Percentiles rank a stretch among this genome's conserved stretches.
Conservation (phyloP, 2,888 invertebrate species). For the Synanthedon andrenaeformis region DNA sequence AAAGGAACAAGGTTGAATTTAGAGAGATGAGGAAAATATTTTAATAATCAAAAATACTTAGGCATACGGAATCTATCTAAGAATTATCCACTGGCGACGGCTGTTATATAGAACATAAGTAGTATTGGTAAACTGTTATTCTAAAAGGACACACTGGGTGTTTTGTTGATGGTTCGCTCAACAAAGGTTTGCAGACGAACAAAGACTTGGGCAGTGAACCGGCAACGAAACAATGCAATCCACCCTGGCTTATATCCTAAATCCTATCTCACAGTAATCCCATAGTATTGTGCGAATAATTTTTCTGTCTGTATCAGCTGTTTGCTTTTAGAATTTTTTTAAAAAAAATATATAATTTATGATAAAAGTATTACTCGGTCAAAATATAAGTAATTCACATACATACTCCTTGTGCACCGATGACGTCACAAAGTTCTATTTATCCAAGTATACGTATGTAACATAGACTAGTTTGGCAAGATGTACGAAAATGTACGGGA, state of each 20-base stretch:
- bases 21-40: too few species aligned
- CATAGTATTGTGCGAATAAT: too few species aligned
- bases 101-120: too few species aligned
- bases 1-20: too few species aligned
- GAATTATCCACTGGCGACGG: too few species aligned
- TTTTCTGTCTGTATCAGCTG: too few species aligned
- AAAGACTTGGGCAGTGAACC: conserved; percentile 8
- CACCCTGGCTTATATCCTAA: background rate
- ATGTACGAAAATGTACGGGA: conserved; percentile 10
- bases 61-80: too few species aligned
- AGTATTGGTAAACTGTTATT: conserved; percentile 8
- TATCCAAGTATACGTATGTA: conserved; percentile 8
- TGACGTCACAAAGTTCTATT: conserved; percentile 19
- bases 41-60: too few species aligned
- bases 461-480: conserved; percentile 12
- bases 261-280: background rate
- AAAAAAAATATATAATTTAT: too few species aligned
- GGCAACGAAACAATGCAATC: conserved; percentile 4
- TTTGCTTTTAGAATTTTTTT: too few species aligned
- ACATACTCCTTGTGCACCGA: conserved; percentile 14
- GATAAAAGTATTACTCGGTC: too few species aligned
- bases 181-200: conserved; percentile 10
- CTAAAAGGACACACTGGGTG: conserved; percentile 7
- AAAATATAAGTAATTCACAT: background rate
- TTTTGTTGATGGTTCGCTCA: conserved; percentile 8